phyloP scores from a whole-genome alignment of 2,113 vertebrate species.

The Crotophaga sulcirostris region DNA sequence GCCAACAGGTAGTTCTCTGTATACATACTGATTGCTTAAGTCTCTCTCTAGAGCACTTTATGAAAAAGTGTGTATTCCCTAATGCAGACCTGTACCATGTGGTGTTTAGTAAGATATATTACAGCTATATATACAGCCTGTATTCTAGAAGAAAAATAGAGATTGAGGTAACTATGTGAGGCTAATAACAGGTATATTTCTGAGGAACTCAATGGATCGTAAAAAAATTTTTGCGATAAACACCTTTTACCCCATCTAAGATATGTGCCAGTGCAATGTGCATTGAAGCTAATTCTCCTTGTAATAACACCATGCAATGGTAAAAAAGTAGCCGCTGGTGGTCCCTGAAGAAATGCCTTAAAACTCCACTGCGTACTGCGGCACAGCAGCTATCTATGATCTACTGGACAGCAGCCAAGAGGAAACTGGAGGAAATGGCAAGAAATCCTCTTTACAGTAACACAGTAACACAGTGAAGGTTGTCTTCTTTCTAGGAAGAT shows the following conservation, averaged over 20 bases:
- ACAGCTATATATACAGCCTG: not conserved
- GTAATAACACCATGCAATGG: not conserved
- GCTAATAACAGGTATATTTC: not conserved
- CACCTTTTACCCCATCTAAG: not conserved
- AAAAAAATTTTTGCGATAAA: not conserved
- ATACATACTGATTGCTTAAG: not conserved
- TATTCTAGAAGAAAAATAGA: not conserved
- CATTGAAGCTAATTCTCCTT: not conserved
- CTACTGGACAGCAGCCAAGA: not conserved
- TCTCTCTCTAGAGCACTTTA: not conserved
- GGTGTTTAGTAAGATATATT: not conserved
- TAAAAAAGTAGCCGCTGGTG: not conserved
- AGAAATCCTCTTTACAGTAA: not conserved
- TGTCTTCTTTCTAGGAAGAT: conserved; percentile 26
- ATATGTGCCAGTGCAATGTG: not conserved
- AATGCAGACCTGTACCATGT: not conserved
- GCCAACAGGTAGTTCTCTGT: not conserved
- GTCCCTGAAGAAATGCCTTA: not conserved
- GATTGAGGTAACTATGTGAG: not conserved
- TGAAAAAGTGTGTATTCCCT: not conserved
- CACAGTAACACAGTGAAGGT: not conserved
- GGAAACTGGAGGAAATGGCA: not conserved
- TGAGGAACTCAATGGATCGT: not conserved
- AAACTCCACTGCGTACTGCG: not conserved
- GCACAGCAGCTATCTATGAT: not conserved